These are phyloP conservation scores for Labeo calbasu DNA, from an alignment of 2,797 vertebrate genomes.

Conservation along the genomic window DNA sequence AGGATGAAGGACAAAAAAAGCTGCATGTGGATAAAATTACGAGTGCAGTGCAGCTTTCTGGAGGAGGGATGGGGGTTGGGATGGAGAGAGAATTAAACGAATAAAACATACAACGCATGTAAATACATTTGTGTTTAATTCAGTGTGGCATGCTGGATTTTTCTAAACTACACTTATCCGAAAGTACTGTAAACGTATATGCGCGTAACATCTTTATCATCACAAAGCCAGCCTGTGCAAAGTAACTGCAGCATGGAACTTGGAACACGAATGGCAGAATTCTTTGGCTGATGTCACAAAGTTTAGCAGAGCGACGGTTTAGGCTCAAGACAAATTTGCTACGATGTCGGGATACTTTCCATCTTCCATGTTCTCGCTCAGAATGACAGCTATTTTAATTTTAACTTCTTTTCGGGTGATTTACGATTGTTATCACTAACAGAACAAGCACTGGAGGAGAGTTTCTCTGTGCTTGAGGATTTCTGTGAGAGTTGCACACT, in stretches of 20 bases:
- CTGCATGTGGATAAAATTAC: constrained; percentile 97
- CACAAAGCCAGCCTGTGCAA: not conserved
- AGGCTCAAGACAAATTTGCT: not conserved
- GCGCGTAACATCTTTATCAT: not conserved
- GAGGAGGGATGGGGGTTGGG: constrained; percentile 4
- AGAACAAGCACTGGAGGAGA: not conserved
- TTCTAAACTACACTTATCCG: not conserved
- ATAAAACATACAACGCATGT: not conserved
- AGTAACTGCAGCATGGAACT: not conserved
- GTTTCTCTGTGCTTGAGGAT: not conserved
- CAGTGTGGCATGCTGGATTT: not conserved
- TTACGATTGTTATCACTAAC: not conserved
- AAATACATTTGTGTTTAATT: not conserved
- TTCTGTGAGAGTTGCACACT: not conserved
- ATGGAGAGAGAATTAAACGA: not conserved
- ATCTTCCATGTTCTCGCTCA: not conserved
- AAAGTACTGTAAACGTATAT: not conserved
- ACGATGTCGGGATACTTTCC: not conserved
- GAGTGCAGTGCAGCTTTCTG: constrained; percentile 92
- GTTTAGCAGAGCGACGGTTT: not conserved
- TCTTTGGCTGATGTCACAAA: constrained; percentile 21
- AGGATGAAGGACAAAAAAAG: constrained; percentile 94
- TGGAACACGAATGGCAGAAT: not conserved
- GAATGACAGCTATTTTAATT: constrained; percentile 10
- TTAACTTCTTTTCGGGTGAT: not conserved